Evolutionary conservation across 2,888 invertebrate genomes (phyloP).

Genomic region (Cetonia aurata): DNA sequence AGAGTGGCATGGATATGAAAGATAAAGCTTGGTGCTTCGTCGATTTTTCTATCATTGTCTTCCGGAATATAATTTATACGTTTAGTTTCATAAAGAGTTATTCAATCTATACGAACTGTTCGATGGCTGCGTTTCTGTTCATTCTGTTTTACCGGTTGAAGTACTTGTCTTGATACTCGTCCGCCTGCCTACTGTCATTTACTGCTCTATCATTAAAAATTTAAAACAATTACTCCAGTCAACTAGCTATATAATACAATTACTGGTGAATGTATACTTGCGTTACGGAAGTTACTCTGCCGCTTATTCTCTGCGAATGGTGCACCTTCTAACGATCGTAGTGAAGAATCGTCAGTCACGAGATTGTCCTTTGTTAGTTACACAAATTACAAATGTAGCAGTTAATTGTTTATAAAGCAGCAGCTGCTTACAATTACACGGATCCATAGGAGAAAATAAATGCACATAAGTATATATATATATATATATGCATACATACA

Average conservation of each 20-base stretch:
- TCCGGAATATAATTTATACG: constrained; percentile 30
- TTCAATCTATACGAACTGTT: constrained; percentile 16
- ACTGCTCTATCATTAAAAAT: constrained; percentile 34
- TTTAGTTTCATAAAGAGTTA: constrained; percentile 16
- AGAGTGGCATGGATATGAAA: constrained; percentile 5
- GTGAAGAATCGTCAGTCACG: constrained; percentile 18
- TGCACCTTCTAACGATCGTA: neutral
- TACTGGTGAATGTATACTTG: constrained; percentile 23
- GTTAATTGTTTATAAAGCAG: too few species aligned
- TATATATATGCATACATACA: too few species aligned
- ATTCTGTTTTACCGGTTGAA: constrained; percentile 17
- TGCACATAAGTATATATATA: too few species aligned
- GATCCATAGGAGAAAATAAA: too few species aligned
- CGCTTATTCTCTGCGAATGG: constrained; percentile 30
- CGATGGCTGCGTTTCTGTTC: constrained; percentile 20
- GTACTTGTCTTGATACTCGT: constrained; percentile 15
- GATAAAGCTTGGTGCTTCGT: neutral
- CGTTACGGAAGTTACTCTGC: constrained; percentile 25
- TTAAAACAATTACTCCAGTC: constrained; percentile 37
- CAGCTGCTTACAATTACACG: too few species aligned
- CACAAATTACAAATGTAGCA: too few species aligned
- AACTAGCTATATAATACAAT: constrained; percentile 38
- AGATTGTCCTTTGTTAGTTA: constrained; percentile 15
- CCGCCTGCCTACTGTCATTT: constrained; percentile 30
- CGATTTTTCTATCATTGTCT: constrained; percentile 19